Conservation (phyloP, 2,888 invertebrate genomes). For the Onchidella celtica region DNA sequence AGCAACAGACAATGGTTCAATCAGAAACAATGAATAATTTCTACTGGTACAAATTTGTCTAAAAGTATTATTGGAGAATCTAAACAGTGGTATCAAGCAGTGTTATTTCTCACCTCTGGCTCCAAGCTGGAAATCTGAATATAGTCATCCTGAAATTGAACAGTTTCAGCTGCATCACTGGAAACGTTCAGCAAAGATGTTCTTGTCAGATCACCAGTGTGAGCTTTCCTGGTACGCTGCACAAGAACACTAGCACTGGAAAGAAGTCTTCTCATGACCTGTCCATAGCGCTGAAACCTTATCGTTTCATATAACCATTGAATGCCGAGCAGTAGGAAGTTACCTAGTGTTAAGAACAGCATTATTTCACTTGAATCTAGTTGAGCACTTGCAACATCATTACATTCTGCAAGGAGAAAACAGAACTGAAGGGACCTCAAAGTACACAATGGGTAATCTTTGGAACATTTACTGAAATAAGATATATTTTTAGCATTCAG, state of each 20-base stretch:
- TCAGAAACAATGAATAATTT: too few relatives aligned
- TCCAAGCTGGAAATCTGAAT: conserved; percentile 31
- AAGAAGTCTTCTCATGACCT: conserved; percentile 54
- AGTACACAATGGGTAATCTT: too few relatives aligned
- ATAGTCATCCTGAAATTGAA: conserved; percentile 39
- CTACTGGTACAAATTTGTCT: too few relatives aligned
- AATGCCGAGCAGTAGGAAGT: conserved; percentile 28
- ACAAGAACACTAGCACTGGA: conserved; percentile 52
- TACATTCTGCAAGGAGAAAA: not conserved
- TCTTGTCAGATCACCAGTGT: conserved; percentile 7
- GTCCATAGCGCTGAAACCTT: conserved; percentile 43
- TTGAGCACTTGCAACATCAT: not conserved
- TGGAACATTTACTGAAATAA: too few relatives aligned
- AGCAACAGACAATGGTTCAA: too few relatives aligned
- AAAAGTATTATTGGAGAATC: too few relatives aligned
- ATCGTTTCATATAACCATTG: conserved; percentile 22
- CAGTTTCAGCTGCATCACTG: conserved; percentile 8
- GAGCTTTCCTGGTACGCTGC: conserved; percentile 36
- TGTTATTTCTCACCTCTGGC: conserved; percentile 29
- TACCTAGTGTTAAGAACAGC: conserved; percentile 39
- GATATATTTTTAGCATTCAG: too few relatives aligned
- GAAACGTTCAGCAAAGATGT: conserved; percentile 18
- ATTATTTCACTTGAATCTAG: conserved; percentile 1
- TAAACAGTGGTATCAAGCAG: too few relatives aligned
- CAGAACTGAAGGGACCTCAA: too few relatives aligned